Evolutionary conservation across 2,888 invertebrate genomes (phyloP).

Genomic region (Tipula vernalis): DNA sequence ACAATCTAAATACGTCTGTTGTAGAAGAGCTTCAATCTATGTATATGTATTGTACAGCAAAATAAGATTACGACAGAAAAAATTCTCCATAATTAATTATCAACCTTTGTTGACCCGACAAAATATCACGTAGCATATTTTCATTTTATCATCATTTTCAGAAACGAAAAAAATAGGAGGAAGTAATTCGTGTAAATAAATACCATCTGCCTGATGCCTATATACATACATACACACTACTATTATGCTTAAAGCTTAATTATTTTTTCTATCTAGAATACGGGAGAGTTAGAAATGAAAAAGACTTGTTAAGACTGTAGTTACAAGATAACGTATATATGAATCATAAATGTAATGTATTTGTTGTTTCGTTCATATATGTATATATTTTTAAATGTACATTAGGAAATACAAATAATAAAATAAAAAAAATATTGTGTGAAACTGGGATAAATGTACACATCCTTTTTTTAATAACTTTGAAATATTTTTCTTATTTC

Average conservation of each 20-base stretch:
- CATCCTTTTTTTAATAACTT: not conserved
- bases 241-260: not conserved
- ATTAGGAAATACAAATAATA: not conserved
- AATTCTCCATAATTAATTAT: not conserved
- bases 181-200: not conserved
- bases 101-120: not conserved
- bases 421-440: not conserved
- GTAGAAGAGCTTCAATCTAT: not conserved
- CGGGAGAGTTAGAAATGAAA: not conserved
- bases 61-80: not conserved
- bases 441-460: not conserved
- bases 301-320: not conserved
- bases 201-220: not conserved
- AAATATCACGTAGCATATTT: constrained; percentile 4
- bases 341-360: not conserved
- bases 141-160: not conserved
- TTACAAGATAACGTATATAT: not conserved
- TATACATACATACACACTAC: not conserved
- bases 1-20: not conserved
- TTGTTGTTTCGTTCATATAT: not conserved
- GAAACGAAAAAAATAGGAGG: not conserved
- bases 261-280: not conserved
- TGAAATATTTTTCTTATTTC: not conserved
- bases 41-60: not conserved
- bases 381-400: not conserved